phyloP scores from a whole-genome alignment of 1,140 invertebrate genomes.

The Rhyzopertha dominica region DNA sequence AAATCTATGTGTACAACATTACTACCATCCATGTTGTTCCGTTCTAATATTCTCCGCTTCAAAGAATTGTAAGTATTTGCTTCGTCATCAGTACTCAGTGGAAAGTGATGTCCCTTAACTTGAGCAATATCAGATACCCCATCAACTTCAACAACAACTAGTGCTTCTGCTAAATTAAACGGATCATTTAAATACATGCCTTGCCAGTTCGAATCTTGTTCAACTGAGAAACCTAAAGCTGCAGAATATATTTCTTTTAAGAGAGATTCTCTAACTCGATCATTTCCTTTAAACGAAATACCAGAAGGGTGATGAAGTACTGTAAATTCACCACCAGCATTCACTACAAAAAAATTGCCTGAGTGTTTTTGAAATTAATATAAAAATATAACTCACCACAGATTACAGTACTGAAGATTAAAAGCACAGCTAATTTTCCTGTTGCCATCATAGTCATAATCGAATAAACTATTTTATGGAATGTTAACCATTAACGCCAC shows the following conservation, averaged over 20 bases:
- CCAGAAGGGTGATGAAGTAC: conserved; percentile 61
- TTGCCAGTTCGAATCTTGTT: conserved; percentile 61
- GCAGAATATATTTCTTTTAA: conserved; percentile 69
- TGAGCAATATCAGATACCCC: conserved; percentile 55
- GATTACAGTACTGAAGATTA: too few relatives aligned
- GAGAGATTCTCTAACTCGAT: conserved; percentile 55
- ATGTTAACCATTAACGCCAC: too few relatives aligned
- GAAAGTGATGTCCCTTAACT: conserved; percentile 53
- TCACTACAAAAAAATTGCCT: conserved; percentile 51
- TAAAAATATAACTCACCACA: too few relatives aligned
- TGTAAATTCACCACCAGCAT: conserved; percentile 61
- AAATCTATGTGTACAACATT: conserved; percentile 60
- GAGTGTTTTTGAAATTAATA: too few relatives aligned
- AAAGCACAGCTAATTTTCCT: too few relatives aligned
- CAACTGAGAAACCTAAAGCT: conserved; percentile 62
- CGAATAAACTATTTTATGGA: too few relatives aligned
- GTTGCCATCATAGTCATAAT: too few relatives aligned
- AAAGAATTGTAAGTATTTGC: conserved; percentile 57
- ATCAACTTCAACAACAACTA: conserved; percentile 68
- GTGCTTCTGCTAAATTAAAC: conserved; percentile 70
- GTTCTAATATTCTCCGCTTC: conserved; percentile 52
- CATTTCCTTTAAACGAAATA: conserved; percentile 59
- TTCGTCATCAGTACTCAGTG: conserved; percentile 59
- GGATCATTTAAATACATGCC: conserved; percentile 66
- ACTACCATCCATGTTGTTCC: conserved; percentile 53